Evolutionary conservation across 2,888 invertebrate genomes (phyloP).

Genomic region (Brachyopa scutellaris): DNA sequence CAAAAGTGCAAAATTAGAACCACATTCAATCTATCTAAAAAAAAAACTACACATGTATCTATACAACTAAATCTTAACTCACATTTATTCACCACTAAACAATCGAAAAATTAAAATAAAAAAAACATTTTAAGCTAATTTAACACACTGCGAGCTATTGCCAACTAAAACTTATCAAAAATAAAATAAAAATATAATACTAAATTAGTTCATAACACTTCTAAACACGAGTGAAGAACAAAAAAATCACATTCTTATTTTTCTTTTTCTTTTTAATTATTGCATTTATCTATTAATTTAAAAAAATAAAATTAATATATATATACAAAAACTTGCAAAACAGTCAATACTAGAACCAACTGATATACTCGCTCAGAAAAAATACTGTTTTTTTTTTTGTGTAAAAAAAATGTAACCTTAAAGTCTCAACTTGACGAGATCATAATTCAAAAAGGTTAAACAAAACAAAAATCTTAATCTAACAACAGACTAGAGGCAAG

Average conservation of each 20-base stretch:
- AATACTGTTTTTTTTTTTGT: slow-evolving; percentile 15
- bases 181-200: slow-evolving; percentile 14
- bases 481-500: slow-evolving; percentile 24
- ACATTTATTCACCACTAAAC: slow-evolving; percentile 63
- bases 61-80: slow-evolving; percentile 54
- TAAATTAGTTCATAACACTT: slow-evolving; percentile 62
- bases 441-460: slow-evolving; percentile 18
- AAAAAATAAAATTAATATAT: no score
- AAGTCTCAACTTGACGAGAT: slow-evolving; percentile 69
- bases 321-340: slow-evolving; percentile 61
- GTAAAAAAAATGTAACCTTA: slow-evolving; percentile 15
- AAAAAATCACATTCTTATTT: slow-evolving; percentile 55
- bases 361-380: slow-evolving; percentile 12
- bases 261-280: slow-evolving; percentile 24
- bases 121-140: slow-evolving; percentile 54
- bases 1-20: slow-evolving; percentile 59
- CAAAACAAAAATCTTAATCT: not conserved
- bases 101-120: slow-evolving; percentile 25
- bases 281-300: slow-evolving; percentile 44
- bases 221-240: slow-evolving; percentile 52
- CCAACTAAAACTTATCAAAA: slow-evolving; percentile 52
- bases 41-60: slow-evolving; percentile 53
- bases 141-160: slow-evolving; percentile 72
- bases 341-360: slow-evolving; percentile 48
- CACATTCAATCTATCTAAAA: slow-evolving; percentile 46